Evolutionary conservation across 2,797 vertebrate species (phyloP).

Genomic region (Takifugu rubripes): DNA sequence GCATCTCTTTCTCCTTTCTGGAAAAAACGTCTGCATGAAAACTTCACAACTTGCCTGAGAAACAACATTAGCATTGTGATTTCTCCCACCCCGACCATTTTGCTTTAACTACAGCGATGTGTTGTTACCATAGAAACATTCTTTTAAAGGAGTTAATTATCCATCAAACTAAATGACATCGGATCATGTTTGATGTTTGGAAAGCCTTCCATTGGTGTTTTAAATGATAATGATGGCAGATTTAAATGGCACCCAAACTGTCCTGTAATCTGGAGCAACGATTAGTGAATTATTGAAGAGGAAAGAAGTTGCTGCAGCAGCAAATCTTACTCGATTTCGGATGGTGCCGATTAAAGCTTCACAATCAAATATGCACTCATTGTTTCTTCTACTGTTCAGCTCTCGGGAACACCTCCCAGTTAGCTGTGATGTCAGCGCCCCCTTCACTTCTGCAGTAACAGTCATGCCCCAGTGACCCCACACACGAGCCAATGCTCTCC

Average conservation of each 20-base stretch:
- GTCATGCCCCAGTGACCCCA: slow-evolving; percentile 34
- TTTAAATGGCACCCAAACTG: neutral
- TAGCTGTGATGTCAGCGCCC: slow-evolving; percentile 3
- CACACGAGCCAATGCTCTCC: slow-evolving; percentile 61
- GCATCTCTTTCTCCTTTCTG: neutral
- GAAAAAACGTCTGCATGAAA: neutral
- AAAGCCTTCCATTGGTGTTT: slow-evolving; percentile 37
- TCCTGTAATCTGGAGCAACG: too few relatives aligned
- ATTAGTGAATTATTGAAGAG: neutral
- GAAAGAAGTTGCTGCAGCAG: slow-evolving; percentile 2
- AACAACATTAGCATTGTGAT: slow-evolving; percentile 12
- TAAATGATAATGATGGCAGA: slow-evolving; percentile 23
- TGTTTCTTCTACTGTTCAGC: slow-evolving; percentile 40
- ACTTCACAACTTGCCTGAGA: neutral
- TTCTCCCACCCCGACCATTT: slow-evolving; percentile 18
- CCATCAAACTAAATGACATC: slow-evolving; percentile 43
- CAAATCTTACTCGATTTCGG: neutral
- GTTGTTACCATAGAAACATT: slow-evolving; percentile 70
- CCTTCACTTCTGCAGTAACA: slow-evolving; percentile 19
- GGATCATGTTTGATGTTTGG: slow-evolving; percentile 22
- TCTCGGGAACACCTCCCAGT: neutral
- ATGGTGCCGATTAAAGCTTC: slow-evolving; percentile 6
- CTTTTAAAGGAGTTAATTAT: slow-evolving; percentile 32
- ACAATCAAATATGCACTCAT: neutral
- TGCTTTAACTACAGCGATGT: slow-evolving; percentile 19